Percentiles rank a stretch among this genome's conserved stretches.
These are phyloP conservation scores for Trachythela sp. DNA, from an alignment of 64 coral and sea anemone species.

Conservation along the genomic window DNA sequence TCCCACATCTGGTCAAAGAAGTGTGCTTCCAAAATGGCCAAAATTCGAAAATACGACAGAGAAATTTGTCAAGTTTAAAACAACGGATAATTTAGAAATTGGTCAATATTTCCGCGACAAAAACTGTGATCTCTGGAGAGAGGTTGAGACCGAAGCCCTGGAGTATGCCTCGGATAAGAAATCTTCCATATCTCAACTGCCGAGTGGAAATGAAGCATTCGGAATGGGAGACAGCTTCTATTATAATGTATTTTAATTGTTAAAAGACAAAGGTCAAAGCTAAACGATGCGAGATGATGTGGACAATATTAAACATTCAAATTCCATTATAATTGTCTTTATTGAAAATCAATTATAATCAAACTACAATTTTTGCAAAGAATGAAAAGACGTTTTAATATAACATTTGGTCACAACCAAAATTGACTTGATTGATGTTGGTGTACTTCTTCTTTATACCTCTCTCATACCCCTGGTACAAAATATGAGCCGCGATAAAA, in stretches of 20 bases:
- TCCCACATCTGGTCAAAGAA: neutral
- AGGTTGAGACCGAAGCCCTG: neutral
- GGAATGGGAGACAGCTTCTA: neutral
- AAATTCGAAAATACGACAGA: neutral
- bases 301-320: too few relatives aligned
- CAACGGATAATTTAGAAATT: neutral
- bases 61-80: neutral
- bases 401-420: neutral
- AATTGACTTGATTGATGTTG: neutral
- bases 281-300: too few relatives aligned
- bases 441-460: neutral
- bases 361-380: too few relatives aligned
- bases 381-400: neutral
- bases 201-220: neutral
- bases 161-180: neutral
- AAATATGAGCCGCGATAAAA: neutral
- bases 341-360: neutral
- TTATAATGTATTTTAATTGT: constrained; percentile 23
- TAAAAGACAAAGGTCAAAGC: too few relatives aligned
- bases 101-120: neutral
- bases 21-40: neutral
- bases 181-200: neutral
- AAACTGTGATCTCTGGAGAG: neutral
- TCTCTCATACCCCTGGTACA: neutral
- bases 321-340: neutral